phyloP scores from a whole-genome alignment of 1,140 invertebrate genomes.

The Tetramorium parvispinum region DNA sequence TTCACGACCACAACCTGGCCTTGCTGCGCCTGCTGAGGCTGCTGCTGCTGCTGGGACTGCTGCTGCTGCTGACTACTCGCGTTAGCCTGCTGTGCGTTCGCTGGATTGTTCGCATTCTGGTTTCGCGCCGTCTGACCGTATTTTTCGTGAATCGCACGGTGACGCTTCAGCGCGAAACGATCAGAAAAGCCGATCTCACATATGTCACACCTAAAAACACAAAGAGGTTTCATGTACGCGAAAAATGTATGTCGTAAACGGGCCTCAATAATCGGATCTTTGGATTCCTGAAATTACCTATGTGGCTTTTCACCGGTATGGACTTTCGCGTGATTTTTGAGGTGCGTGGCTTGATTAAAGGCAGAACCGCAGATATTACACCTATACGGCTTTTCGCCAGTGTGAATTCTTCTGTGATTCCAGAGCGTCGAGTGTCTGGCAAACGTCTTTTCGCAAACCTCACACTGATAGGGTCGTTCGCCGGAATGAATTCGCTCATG shows the following conservation, averaged over 20 bases:
- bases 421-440: conserved; percentile 94
- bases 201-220: conserved; percentile 91
- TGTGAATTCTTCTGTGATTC: conserved; percentile 98
- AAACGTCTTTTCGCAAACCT: conserved; percentile 96
- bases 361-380: conserved; percentile 94
- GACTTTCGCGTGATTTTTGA: conserved; percentile 94
- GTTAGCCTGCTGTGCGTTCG: conserved; percentile 81
- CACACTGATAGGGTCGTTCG: conserved; percentile 96
- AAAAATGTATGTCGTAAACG: not conserved
- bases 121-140: conserved; percentile 88
- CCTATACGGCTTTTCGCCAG: conserved; percentile 95
- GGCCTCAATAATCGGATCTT: not conserved
- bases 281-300: conserved; percentile 72
- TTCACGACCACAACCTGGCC: conserved; percentile 85
- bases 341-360: conserved; percentile 94
- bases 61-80: conserved; percentile 82
- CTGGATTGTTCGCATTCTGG: conserved; percentile 81
- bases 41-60: conserved; percentile 78
- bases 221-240: not conserved
- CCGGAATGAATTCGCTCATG: conserved; percentile 96
- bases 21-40: conserved; percentile 78
- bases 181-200: conserved; percentile 95
- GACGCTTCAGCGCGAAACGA: conserved; percentile 92
- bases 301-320: conserved; percentile 89
- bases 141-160: conserved; percentile 92